A percentile compares a stretch with the other conserved stretches of the same genome.
Evolutionary conservation across 2,113 vertebrate species (phyloP).

Genomic region (Thunnus thynnus): DNA sequence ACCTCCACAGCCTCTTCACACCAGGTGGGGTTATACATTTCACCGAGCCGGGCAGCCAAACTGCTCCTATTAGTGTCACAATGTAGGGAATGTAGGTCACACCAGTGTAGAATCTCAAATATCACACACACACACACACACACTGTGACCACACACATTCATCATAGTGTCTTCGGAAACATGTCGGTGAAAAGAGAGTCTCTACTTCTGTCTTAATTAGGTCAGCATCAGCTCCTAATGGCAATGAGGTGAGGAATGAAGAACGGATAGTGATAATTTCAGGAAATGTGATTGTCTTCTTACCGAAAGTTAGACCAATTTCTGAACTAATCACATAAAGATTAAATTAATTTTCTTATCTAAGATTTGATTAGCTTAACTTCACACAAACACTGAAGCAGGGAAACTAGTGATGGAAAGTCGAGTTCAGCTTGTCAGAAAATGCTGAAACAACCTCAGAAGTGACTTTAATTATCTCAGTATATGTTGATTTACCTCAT

Average conservation of each 20-base stretch:
- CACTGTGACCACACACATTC: not conserved
- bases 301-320: too few species aligned
- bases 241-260: not conserved
- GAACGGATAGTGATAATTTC: not conserved
- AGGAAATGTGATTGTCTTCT: not conserved
- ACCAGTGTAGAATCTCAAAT: conserved; percentile 7
- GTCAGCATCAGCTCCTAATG: not conserved
- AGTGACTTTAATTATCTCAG: not conserved
- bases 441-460: not conserved
- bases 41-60: not conserved
- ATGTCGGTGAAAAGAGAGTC: not conserved
- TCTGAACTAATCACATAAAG: too few species aligned
- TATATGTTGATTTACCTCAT: not conserved
- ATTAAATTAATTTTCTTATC: too few species aligned
- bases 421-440: not conserved
- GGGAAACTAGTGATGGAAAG: not conserved
- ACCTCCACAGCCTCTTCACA: conserved; percentile 97
- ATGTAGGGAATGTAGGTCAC: conserved; percentile 36
- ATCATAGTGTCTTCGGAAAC: conserved; percentile 1
- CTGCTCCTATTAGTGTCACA: not conserved
- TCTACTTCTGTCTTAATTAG: not conserved
- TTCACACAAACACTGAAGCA: too few species aligned
- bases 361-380: not conserved
- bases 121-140: not conserved
- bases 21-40: conserved; percentile 86